Evolutionary conservation across 1,140 invertebrate genomes (phyloP), one percentile per base, ranked within the genome.

Genomic region (Zaprionus tsacasi): DNA sequence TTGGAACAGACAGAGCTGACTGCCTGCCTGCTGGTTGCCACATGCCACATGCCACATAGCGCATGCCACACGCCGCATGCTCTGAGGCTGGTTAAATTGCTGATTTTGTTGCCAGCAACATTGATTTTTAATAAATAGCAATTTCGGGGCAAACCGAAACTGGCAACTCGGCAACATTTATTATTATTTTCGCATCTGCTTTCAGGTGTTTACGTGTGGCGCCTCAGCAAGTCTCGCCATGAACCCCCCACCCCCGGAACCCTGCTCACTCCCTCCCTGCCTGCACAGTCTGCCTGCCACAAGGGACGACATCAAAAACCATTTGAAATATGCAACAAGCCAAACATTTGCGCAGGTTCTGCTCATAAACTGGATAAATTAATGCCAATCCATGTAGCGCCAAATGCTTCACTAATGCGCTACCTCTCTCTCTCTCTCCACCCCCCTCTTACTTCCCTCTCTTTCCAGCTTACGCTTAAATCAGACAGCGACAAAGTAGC

Each of bases 41-140:
- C 59, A 48, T 54, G 45, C 45, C 50, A 60, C 61, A 45, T 56
- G 30, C 60, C 71, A 60, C 56, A 52, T 10, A 13, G 50, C 50
- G 45, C 70, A 56, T 63, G 38, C 59, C 65, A 50, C 60, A 50
- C 33, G 70, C 63, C 55, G 57, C 63, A 57, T 72, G 60, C 25
- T 50, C 65, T 79, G 68, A 61, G 82, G 82, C 74, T 88, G 79
- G 75, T 87, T 81, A 87, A 87, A 88, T 88, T 87, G 83, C 83
- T 87, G 83, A 87, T 87, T 83, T 83, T 86, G 64, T 75, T 79
- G 76, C 59, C 68, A 52, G 63, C 63, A 72, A 78, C 77, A 82
- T 88, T 89, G 83, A 83, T 88, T 88, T 88, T 88, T 88, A 88
- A 89, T 88, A 88, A 88, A 88, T 88, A 76, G 80, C 83, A 83